Conservation (phyloP, 1,140 invertebrate species). For the Orius laevigatus region DNA sequence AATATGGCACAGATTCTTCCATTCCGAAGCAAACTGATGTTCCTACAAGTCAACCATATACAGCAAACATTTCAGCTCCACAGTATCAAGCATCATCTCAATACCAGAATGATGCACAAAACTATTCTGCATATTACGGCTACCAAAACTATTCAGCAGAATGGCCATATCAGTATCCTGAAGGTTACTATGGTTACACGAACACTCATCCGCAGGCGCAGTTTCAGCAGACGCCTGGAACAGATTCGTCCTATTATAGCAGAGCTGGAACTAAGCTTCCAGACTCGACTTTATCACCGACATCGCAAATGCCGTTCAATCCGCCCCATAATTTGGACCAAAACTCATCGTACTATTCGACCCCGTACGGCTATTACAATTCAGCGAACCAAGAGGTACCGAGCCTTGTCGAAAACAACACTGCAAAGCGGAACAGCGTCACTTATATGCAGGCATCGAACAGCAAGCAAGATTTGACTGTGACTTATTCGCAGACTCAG, state of each 20-base stretch:
- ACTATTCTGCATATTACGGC: slow-evolving; percentile 14
- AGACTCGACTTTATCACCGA: not conserved
- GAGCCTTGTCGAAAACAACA: slow-evolving; percentile 1
- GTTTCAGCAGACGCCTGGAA: slow-evolving; percentile 19
- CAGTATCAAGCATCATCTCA: slow-evolving; percentile 2
- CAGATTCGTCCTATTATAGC: slow-evolving; percentile 20
- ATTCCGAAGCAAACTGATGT: not conserved
- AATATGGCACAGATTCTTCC: not conserved
- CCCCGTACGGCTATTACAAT: slow-evolving; percentile 8
- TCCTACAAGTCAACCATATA: slow-evolving; percentile 1
- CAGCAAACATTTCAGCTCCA: slow-evolving; percentile 21
- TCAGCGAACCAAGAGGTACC: slow-evolving; percentile 4
- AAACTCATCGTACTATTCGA: too few species aligned
- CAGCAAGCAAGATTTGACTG: slow-evolving; percentile 8
- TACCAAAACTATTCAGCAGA: slow-evolving; percentile 7
- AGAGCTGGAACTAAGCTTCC: slow-evolving; percentile 15
- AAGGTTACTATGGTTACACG: slow-evolving; percentile 6
- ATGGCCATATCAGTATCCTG: slow-evolving; percentile 7
- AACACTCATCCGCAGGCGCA: slow-evolving; percentile 14
- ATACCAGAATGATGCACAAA: not conserved
- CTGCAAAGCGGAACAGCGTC: slow-evolving; percentile 12
- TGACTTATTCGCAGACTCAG: slow-evolving; percentile 8
- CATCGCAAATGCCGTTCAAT: not conserved
- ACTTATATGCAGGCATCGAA: slow-evolving; percentile 22
- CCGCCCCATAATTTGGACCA: not conserved